phyloP scores from a whole-genome alignment of 2,888 invertebrate genomes.

The Drosophila nr. perissopoda region DNA sequence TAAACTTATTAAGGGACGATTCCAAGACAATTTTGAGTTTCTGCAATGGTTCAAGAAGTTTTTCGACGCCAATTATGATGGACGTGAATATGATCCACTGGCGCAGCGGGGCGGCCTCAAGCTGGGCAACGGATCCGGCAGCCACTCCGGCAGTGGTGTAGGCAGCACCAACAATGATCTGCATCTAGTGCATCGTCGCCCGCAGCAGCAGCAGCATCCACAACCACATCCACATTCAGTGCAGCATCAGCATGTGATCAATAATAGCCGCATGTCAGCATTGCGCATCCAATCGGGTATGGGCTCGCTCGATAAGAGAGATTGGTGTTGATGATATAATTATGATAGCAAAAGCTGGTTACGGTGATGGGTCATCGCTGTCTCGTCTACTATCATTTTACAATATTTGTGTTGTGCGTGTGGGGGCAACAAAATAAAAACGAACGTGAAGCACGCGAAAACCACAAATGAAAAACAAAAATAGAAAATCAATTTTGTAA shows the following conservation, averaged over 20 bases:
- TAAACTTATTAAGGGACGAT: slow-evolving; percentile 99
- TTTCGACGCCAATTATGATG: slow-evolving; percentile 99
- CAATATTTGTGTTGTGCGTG: slow-evolving; percentile 14
- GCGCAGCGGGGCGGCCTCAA: slow-evolving; percentile 93
- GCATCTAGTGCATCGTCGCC: slow-evolving; percentile 78
- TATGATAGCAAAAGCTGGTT: slow-evolving; percentile 29
- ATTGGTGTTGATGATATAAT: slow-evolving; percentile 7
- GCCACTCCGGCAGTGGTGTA: slow-evolving; percentile 85
- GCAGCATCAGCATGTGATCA: slow-evolving; percentile 20
- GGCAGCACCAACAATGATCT: slow-evolving; percentile 85
- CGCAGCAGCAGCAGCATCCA: slow-evolving; percentile 25
- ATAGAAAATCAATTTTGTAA: slow-evolving; percentile 8
- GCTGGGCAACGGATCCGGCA: slow-evolving; percentile 89
- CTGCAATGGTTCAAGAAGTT: slow-evolving; percentile 99
- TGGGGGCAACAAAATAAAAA: slow-evolving; percentile 32
- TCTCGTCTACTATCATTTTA: slow-evolving; percentile 12
- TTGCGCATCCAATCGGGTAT: slow-evolving; percentile 57
- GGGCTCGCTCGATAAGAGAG: slow-evolving; percentile 20
- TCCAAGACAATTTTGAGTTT: slow-evolving; percentile 99
- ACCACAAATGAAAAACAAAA: slow-evolving; percentile 4
- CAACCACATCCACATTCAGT: slow-evolving; percentile 24
- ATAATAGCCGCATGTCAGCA: slow-evolving; percentile 41
- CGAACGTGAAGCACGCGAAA: slow-evolving; percentile 72
- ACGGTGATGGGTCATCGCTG: slow-evolving; percentile 48
- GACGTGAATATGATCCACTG: slow-evolving; percentile 96